Percentiles rank a stretch among this genome's conserved stretches.
Conservation (phyloP, 2,888 invertebrate species). For the Melangyna quadrimaculata region DNA sequence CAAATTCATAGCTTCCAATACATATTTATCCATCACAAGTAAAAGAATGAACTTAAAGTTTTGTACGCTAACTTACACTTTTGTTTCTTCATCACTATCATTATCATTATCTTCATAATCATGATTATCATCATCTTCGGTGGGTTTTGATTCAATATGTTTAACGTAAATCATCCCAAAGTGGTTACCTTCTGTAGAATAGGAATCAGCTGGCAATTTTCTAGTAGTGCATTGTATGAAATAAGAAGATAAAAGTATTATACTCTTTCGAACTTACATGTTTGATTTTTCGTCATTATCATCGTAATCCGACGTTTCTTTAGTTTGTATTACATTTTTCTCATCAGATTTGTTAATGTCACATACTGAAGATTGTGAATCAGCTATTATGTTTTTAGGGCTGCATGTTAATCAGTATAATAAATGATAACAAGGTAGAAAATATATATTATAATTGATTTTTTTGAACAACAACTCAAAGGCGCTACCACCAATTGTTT, state of each 20-base stretch:
- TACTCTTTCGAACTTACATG: not conserved
- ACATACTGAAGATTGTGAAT: not conserved
- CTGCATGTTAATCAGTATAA: not conserved
- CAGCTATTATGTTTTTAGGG: not conserved
- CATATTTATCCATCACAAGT: too few species aligned
- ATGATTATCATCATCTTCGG: not conserved
- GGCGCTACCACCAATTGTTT: too few species aligned
- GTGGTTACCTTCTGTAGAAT: not conserved
- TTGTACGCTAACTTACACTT: not conserved
- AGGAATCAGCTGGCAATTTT: not conserved
- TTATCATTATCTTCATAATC: too few species aligned
- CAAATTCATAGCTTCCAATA: too few species aligned
- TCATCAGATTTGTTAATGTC: not conserved
- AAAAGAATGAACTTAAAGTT: not conserved
- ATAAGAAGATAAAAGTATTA: not conserved
- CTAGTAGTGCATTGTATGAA: too few species aligned
- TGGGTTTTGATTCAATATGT: not conserved
- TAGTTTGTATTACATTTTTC: not conserved
- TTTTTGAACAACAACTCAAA: too few species aligned
- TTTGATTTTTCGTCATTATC: not conserved
- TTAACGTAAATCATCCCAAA: not conserved
- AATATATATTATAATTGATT: too few species aligned
- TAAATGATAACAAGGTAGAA: not conserved
- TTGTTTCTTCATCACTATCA: not conserved
- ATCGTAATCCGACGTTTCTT: not conserved